Conservation (phyloP, 1,140 invertebrate species). For the Thalassaphorura encarpata region DNA sequence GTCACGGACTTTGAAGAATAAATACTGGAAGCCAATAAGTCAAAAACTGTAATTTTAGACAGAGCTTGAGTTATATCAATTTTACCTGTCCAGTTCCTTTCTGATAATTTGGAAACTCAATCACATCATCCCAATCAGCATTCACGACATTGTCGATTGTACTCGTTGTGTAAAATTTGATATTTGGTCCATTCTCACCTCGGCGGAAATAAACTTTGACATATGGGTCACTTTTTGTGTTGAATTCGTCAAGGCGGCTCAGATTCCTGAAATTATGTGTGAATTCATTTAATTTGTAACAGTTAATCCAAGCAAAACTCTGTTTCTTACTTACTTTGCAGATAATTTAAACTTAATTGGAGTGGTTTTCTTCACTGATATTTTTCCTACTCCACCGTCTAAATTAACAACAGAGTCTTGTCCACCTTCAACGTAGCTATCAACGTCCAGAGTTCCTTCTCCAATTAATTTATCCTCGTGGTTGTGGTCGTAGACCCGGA, state of each 20-base stretch:
- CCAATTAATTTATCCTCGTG: constrained; percentile 3
- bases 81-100: constrained; percentile 1
- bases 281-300: background rate
- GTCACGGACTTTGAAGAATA: constrained; percentile 14
- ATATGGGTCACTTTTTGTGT: background rate
- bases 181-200: constrained; percentile 14
- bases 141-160: constrained; percentile 20
- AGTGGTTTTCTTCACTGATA: constrained; percentile 6
- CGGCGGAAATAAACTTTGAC: constrained; percentile 17
- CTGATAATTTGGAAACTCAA: constrained; percentile 21
- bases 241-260: background rate
- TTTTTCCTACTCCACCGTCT: background rate
- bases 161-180: constrained; percentile 14
- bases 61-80: background rate
- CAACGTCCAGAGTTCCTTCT: constrained; percentile 12
- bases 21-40: constrained; percentile 1
- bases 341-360: constrained; percentile 9
- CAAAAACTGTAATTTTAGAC: background rate
- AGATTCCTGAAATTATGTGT: constrained; percentile 4
- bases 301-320: no score
- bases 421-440: constrained; percentile 9
- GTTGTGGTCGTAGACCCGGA: background rate
- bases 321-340: constrained; percentile 1
- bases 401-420: background rate
- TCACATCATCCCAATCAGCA: constrained; percentile 13